phyloP scores from a whole-genome alignment of 2,113 vertebrate genomes.

The Tragulus kanchil region DNA sequence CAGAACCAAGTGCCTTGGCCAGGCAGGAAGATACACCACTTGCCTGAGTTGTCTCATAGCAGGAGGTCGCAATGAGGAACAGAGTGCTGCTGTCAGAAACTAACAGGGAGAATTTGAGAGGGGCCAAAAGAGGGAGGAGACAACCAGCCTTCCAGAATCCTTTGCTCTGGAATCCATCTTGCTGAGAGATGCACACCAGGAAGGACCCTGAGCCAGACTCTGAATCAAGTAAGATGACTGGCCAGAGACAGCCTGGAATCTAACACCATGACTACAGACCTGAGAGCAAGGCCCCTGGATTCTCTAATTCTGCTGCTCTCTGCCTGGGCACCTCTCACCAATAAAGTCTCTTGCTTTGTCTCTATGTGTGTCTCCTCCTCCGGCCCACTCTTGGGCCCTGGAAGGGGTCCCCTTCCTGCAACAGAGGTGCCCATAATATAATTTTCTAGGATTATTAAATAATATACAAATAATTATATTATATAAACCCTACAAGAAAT shows the following conservation, averaged over 20 bases:
- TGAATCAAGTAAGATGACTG: neutral
- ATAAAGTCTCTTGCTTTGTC: neutral
- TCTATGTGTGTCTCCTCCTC: neutral
- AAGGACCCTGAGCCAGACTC: neutral
- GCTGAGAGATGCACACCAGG: neutral
- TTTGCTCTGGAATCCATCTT: neutral
- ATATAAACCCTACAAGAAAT: neutral
- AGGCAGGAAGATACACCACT: neutral
- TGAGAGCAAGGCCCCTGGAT: neutral
- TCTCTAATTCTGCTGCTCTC: neutral
- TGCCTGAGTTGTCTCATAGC: neutral
- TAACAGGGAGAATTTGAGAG: neutral
- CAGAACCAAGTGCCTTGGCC: neutral
- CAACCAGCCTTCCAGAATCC: neutral
- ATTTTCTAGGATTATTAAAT: conserved; percentile 4
- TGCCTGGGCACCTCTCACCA: neutral
- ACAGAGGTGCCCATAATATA: neutral
- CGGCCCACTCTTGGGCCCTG: neutral
- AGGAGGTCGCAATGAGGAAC: neutral
- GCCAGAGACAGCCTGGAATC: neutral
- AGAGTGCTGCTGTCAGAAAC: neutral
- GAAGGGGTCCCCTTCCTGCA: neutral
- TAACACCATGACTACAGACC: neutral
- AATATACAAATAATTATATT: conserved; percentile 6
- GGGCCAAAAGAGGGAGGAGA: neutral